phyloP scores from a whole-genome alignment of 2,888 invertebrate genomes.

The Apoda limacodes region DNA sequence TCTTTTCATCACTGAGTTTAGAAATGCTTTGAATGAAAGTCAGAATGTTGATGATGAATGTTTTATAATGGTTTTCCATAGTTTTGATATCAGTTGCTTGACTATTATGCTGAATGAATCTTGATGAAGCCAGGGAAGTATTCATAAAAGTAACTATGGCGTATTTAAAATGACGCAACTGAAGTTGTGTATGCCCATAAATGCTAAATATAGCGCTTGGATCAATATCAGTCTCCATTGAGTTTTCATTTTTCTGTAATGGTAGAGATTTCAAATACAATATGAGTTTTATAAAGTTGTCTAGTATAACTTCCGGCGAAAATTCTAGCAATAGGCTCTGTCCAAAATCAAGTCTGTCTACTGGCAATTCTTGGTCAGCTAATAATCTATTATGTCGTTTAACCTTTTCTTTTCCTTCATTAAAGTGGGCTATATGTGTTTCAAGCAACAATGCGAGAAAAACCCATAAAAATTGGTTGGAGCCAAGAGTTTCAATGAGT shows the following conservation, averaged over 20 bases:
- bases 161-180: slow-evolving; percentile 88
- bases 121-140: slow-evolving; percentile 74
- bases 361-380: slow-evolving; percentile 53
- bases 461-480: slow-evolving; percentile 75
- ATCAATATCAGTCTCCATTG: slow-evolving; percentile 45
- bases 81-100: slow-evolving; percentile 50
- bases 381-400: slow-evolving; percentile 34
- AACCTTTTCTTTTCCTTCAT: slow-evolving; percentile 53
- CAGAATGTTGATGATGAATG: slow-evolving; percentile 76
- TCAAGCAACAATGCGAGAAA: slow-evolving; percentile 80
- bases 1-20: slow-evolving; percentile 71
- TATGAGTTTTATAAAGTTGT: slow-evolving; percentile 75
- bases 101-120: slow-evolving; percentile 76
- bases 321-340: slow-evolving; percentile 76
- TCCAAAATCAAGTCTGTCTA: slow-evolving; percentile 75
- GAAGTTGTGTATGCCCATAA: slow-evolving; percentile 74
- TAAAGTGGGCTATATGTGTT: slow-evolving; percentile 73
- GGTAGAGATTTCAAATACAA: slow-evolving; percentile 76
- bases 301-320: slow-evolving; percentile 70
- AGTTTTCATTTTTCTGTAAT: slow-evolving; percentile 67
- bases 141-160: slow-evolving; percentile 80
- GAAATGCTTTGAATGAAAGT: slow-evolving; percentile 76
- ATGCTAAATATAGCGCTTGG: slow-evolving; percentile 72
- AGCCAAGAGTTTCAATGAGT: slow-evolving; percentile 78
- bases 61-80: slow-evolving; percentile 75